Evolutionary conservation across 2,113 vertebrate genomes (phyloP), one percentile per base, ranked within the genome.

Genomic region (Coreoperca whiteheadi): DNA sequence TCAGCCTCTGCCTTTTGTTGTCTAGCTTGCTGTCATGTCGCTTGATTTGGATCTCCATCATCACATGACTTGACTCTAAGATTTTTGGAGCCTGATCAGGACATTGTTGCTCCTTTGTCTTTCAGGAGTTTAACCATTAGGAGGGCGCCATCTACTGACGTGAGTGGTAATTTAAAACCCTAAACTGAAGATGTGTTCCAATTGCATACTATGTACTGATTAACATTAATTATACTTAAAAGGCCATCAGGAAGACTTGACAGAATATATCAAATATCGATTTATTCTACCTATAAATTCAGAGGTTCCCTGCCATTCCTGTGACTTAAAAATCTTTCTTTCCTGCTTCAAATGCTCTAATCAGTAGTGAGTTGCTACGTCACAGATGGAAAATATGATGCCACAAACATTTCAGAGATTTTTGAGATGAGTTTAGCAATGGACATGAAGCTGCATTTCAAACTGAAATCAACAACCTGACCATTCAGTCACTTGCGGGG

Each of bases 51-150:
- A 37, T 25, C 20, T 77, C n/a, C n/a, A n/a, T n/a, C 20, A 25
- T 23, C 12, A 4, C 12, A 48, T 51, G 43, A 25, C n/a, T 8
- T 23, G 16, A 68, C 48, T 21, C 0, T 23, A 4, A 6, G 0
- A 16, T 30, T 59, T 60, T 0, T 46, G 12, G 3, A 48, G 0
- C 4, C 23, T 89, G 69, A 77, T 51, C 30, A n/a, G 12, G 8
- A 74, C 18, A 0, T 46, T 74, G 30, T 73, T 77, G 64, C 48
- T 70, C 4, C 25, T 59, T 66, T 89, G 60, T 87, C 48, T 94
- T 94, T 53, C 82, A 96, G 95, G 86, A 95, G 94, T 90, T 91
- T 96, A 82, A 96, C 94, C 65, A 94, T 96, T 15, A 83, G 28
- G 85, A 94, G 94, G 73, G 87, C 54, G 64, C 93, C 94, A 50